Evolutionary conservation across 2,797 vertebrate species (phyloP), one percentile per base, ranked within the genome.

Genomic region (Myotis vivesi): DNA sequence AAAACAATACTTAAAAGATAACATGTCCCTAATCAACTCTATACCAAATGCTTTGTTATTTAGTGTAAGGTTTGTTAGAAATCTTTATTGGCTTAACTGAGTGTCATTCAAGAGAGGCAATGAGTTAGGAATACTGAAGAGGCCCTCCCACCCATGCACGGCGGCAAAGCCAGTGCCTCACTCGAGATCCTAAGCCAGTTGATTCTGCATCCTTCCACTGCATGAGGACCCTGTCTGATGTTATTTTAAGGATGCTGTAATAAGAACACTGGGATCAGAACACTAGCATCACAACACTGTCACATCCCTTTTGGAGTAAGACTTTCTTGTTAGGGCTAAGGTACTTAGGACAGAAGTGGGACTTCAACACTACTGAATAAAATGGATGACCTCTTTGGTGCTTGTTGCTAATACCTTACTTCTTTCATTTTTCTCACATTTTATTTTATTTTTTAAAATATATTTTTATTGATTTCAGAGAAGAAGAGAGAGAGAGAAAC

Each of bases 341-440:
- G n/a, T 23, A 46, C 25, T 71, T 38, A 41, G 12, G 22, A 69
- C 6, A 59, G n/a, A 49, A 72, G 16, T 36, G 28, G 36, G 30
- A 46, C 41, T 81, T 81, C 59, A 80, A 79, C 75, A 25, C 2
- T 38, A 71, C 19, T 33, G 33, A 64, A 38, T 30, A 85, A 41
- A 77, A 71, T 20, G 3, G 36, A 53, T 53, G 16, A 69, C 1
- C 8, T 84, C 5, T 55, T 69, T n/a, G 6, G 8, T 69, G 51
- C 23, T 82, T 59, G 57, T 51, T 72, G 19, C 19, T 81, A 64
- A 89, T 51, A 59, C 38, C 22, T 90, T 94, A 75, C 25, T 87
- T 92, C 41, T 92, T 91, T 55, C 6, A 83, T 73, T 93, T 90
- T 87, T 66, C 33, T 79, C 69, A 82, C 41, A 80, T 77, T 62